Percentiles rank a stretch among this genome's conserved stretches.
Evolutionary conservation across 2,113 vertebrate species (phyloP).

Genomic region (Azemiops feae): DNA sequence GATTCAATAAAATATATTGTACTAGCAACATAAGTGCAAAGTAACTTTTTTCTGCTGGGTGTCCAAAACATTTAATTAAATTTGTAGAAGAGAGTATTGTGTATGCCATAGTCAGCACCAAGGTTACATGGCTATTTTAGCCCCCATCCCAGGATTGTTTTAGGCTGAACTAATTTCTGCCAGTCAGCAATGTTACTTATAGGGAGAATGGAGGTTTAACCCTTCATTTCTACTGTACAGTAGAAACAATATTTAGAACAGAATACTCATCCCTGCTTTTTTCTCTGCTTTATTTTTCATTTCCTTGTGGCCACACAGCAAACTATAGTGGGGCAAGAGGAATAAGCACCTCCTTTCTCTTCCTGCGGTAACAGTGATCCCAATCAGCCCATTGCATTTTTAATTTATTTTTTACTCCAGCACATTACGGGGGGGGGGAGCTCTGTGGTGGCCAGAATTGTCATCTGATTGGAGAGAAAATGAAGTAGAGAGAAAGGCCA

Average conservation of each 20-base stretch:
- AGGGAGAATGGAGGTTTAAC: background rate
- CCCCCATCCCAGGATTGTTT: background rate
- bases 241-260: background rate
- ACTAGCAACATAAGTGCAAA: background rate
- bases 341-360: background rate
- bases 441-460: background rate
- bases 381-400: background rate
- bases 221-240: background rate
- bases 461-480: background rate
- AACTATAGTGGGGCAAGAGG: background rate
- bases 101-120: background rate
- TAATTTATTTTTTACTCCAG: background rate
- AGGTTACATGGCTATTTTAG: background rate
- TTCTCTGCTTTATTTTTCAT: background rate
- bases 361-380: background rate
- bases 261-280: background rate
- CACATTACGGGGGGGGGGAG: rapidly evolving
- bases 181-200: background rate
- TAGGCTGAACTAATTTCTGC: background rate
- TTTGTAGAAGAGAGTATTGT: background rate
- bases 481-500: background rate
- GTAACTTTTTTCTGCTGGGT: background rate
- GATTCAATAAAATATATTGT: background rate
- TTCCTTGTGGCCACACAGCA: background rate
- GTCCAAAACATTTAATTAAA: background rate